Base-by-base conservation (phyloP, 1,140 invertebrate species). In the Drosophila takahashii region DNA sequence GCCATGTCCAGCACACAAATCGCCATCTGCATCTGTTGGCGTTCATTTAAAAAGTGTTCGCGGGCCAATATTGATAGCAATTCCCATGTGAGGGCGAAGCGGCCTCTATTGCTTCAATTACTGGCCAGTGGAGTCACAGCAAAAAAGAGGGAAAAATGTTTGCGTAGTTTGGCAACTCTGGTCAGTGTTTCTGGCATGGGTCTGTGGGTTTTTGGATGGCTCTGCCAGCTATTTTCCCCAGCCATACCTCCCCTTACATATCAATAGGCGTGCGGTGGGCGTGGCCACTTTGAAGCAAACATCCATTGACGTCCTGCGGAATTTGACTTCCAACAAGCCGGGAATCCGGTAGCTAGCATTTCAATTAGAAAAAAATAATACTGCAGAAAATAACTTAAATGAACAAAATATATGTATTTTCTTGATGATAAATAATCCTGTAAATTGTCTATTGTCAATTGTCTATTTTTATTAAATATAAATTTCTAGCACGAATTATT, bases 21-120 rank as follows among this genome's bases (percentile, higher is more conserved):
- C 26, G 65, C 22, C 66, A 45, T 59, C 47, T 79, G 64, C 60
- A 48, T 50, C 48, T 76, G 44, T 76, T 51, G 60, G 57, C 60
- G 41, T 57, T 48, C 65, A 73, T 87, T 86, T 66, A 81, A 85
- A 85, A 87, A 86, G 78, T 79, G 79, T 77, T 67, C 84, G 76
- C 62, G 36, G 70, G 64, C 83, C 83, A 87, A 86, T 87, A 86
- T 87, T 87, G 83, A 86, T 86, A 87, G 83, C 75, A 65, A 79
- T 87, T 67, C 81, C 81, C 72, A 44, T 45, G 81, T 67, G 77
- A 37, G 29, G 34, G 37, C 15, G 13, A 13, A 13, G 29, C 26
- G 10, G 52, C 65, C 65, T 80, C 81, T 80, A 84, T 85, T 85
- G 81, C 78, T 78, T 65, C 83, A 86, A 86, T 86, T 83, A 87